phyloP scores from a whole-genome alignment of 2,888 invertebrate genomes.

The Bruchidius siliquastri region DNA sequence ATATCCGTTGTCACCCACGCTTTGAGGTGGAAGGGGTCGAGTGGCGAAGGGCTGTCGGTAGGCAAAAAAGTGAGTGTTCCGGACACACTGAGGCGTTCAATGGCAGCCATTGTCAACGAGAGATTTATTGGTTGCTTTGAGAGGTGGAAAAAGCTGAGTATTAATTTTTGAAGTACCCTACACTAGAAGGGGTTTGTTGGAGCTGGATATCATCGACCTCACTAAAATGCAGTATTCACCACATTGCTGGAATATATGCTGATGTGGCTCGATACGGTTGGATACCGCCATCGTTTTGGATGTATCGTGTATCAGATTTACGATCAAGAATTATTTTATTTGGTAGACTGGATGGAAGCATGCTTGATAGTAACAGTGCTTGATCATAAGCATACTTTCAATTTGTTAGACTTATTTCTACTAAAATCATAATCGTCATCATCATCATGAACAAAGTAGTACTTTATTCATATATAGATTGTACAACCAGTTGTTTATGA shows the following conservation, averaged over 20 bases:
- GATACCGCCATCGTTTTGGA: background rate
- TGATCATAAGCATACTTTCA: no score
- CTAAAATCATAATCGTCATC: no score
- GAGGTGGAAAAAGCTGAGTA: background rate
- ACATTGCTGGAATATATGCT: background rate
- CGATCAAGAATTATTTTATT: no score
- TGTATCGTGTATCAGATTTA: background rate
- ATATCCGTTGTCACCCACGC: background rate
- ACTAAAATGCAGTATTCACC: background rate
- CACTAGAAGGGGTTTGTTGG: background rate
- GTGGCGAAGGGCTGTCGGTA: background rate
- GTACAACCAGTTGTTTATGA: no score
- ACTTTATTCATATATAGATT: no score
- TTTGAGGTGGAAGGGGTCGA: background rate
- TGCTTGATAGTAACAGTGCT: no score
- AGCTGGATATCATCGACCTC: background rate
- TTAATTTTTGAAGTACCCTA: background rate
- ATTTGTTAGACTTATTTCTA: no score
- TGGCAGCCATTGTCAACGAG: background rate
- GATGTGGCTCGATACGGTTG: background rate
- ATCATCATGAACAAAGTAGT: no score
- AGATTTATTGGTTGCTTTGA: background rate
- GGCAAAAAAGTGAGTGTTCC: background rate
- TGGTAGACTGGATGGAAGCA: no score
- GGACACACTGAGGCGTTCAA: background rate